These are phyloP conservation scores for Eristalis arbustorum DNA, from an alignment of 2,888 invertebrate genomes.

Conservation along the genomic window DNA sequence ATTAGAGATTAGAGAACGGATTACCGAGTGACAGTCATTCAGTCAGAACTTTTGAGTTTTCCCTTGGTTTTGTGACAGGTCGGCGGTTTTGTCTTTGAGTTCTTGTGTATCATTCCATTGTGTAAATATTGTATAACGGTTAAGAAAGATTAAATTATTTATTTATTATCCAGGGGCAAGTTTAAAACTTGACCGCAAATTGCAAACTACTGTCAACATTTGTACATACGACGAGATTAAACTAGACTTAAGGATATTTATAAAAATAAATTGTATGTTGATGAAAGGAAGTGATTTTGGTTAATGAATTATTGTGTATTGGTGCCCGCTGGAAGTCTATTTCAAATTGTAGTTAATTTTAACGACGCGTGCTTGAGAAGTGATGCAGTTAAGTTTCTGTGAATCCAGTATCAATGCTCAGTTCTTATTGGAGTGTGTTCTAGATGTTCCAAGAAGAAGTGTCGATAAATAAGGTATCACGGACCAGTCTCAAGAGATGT, in stretches of 20 bases:
- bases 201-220: slow-evolving; percentile 41
- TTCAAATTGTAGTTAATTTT: too few species aligned
- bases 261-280: slow-evolving; percentile 31
- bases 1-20: slow-evolving; percentile 64
- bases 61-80: too few species aligned
- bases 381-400: too few species aligned
- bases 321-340: too few species aligned
- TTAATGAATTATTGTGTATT: neutral
- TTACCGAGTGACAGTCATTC: neutral
- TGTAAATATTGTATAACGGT: slow-evolving; percentile 20
- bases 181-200: slow-evolving; percentile 43
- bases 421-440: too few species aligned
- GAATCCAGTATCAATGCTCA: too few species aligned
- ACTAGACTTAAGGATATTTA: slow-evolving; percentile 45
- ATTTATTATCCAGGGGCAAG: slow-evolving; percentile 23
- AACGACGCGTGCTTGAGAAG: too few species aligned
- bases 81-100: neutral
- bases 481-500: too few species aligned
- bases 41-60: neutral
- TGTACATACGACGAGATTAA: slow-evolving; percentile 45
- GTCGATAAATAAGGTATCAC: too few species aligned
- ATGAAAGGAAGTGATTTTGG: neutral
- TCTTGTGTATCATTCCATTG: neutral
- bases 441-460: too few species aligned
- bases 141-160: slow-evolving; percentile 4